Evolutionary conservation across 2,888 invertebrate genomes (phyloP).

Genomic region (Tortrix viridana): DNA sequence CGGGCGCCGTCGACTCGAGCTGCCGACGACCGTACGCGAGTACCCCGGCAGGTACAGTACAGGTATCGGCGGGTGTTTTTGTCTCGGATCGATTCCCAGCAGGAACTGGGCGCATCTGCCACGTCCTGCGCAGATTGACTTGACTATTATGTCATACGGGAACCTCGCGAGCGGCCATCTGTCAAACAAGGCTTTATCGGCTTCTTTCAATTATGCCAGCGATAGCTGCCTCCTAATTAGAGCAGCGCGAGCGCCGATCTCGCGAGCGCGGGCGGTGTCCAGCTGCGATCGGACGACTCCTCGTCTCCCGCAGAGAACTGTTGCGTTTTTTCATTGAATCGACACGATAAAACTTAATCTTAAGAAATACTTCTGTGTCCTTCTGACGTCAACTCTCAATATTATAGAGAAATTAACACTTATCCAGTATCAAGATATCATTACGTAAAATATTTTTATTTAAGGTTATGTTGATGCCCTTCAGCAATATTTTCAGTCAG

Average conservation of each 20-base stretch:
- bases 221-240: background rate
- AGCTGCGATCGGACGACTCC: no score
- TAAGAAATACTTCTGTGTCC: no score
- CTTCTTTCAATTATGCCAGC: constrained; percentile 3
- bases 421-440: no score
- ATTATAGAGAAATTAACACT: no score
- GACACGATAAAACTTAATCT: no score
- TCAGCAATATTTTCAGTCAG: no score
- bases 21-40: background rate
- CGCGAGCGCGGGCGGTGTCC: background rate
- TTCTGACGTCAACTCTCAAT: no score
- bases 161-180: constrained; percentile 7
- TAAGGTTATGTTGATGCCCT: no score
- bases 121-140: constrained; percentile 16
- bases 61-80: constrained; percentile 35
- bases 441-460: no score
- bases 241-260: background rate
- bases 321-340: no score
- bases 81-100: constrained; percentile 35
- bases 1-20: background rate
- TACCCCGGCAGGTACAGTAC: constrained; percentile 25
- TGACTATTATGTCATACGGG: constrained; percentile 22
- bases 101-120: constrained; percentile 1
- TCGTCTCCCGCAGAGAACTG: no score
- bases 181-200: constrained; percentile 8